Evolutionary conservation across 2,113 vertebrate genomes (phyloP), one percentile per base, ranked within the genome.

Genomic region (Hystrix brachyura): DNA sequence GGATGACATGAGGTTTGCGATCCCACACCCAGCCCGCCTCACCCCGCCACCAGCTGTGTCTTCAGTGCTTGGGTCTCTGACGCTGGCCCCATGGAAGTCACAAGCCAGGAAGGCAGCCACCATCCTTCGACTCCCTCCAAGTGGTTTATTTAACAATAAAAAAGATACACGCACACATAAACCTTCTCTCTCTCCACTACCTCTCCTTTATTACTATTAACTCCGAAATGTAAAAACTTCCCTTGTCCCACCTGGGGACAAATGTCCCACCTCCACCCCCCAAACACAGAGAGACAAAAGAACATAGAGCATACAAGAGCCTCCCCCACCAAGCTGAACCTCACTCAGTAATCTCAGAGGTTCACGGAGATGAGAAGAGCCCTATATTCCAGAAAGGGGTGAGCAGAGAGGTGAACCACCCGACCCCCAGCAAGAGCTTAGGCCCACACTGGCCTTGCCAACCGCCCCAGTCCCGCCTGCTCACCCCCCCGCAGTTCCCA

Each of bases 101-200:
- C 1, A 32, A 90, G 51, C 60, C 92, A 88, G 94, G 76, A 92
- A 96, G 86, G 87, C 79, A 87, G 90, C 51, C 94, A 83, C 65
- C 27, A 34, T 76, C 65, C 87, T 94, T 93, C 72, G 78, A 80
- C 64, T 90, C 94, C 90, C 82, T 96, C 92, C 48, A 64, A 64
- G 51, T 57, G 76, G 69, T 96, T 98, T 97, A 97, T 97, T 98
- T 92, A 97, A 90, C 46, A 96, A 94, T 96, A 93, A 98, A 95
- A 69, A 92, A 91, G 32, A 74, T 25, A 69, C 0, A 23, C 94
- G 87, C 80, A 90, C 67, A 79, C 71, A 69, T 51, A 84, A 60
- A 82, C 78, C 51, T 87, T 19, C 59, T 64, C 65, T 90, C 85
- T 81, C 55, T 80, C 92, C 1, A 48, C 87, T 17, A 46, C 25